Conservation (phyloP, 2,888 invertebrate species). For the Ormyrus nitidulus region DNA sequence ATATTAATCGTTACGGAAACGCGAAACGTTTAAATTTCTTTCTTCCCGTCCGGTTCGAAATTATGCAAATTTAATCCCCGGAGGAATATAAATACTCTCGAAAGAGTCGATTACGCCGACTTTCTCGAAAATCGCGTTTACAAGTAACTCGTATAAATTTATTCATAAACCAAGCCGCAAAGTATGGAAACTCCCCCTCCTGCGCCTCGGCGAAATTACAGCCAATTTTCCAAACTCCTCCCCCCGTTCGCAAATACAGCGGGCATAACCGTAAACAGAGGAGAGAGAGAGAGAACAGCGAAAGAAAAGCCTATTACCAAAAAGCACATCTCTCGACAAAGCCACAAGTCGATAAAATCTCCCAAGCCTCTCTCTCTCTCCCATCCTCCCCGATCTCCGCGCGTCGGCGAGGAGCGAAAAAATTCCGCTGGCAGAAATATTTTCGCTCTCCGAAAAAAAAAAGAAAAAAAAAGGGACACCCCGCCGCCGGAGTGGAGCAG, state of each 20-base stretch:
- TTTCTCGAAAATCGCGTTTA: too few relatives aligned
- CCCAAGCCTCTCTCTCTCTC: not conserved
- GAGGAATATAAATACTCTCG: too few relatives aligned
- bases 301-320: not conserved
- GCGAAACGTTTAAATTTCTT: too few relatives aligned
- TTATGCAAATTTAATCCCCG: too few relatives aligned
- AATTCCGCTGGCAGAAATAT: conserved; percentile 20
- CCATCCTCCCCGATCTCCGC: not conserved
- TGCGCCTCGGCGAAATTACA: too few relatives aligned
- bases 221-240: too few relatives aligned
- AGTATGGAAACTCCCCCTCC: too few relatives aligned
- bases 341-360: conserved; percentile 31
- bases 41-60: too few relatives aligned
- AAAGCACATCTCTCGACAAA: not conserved
- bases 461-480: not conserved
- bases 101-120: too few relatives aligned
- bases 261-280: not conserved
- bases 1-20: too few relatives aligned
- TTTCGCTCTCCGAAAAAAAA: not conserved
- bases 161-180: too few relatives aligned
- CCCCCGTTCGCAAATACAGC: not conserved
- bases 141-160: too few relatives aligned
- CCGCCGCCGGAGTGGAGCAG: not conserved
- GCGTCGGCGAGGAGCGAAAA: not conserved
- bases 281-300: not conserved